phyloP scores from a whole-genome alignment of 2,797 vertebrate species.

The Gastrophryne carolinensis region DNA sequence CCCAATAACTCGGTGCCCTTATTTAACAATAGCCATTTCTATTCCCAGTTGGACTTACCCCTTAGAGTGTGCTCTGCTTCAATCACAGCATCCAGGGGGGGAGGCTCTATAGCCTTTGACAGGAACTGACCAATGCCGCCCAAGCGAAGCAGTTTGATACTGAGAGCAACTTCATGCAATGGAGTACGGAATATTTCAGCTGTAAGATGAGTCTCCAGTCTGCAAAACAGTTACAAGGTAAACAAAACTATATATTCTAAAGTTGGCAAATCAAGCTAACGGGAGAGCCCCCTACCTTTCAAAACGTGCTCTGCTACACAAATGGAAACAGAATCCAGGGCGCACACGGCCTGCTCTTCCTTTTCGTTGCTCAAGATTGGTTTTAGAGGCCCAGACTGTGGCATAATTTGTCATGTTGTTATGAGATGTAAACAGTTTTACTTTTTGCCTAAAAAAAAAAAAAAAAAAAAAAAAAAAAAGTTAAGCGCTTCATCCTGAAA shows the following conservation, averaged over 20 bases:
- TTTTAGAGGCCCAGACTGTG: slow-evolving; percentile 95
- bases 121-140: slow-evolving; percentile 90
- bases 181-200: slow-evolving; percentile 94
- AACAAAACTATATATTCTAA: slow-evolving; percentile 25
- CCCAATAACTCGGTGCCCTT: no score
- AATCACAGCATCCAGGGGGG: slow-evolving; percentile 91
- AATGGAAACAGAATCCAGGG: slow-evolving; percentile 89
- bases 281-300: slow-evolving; percentile 63
- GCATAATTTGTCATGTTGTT: slow-evolving; percentile 99
- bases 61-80: slow-evolving; percentile 89
- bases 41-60: slow-evolving; percentile 69
- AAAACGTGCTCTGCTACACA: slow-evolving; percentile 89
- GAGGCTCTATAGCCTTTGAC: slow-evolving; percentile 93
- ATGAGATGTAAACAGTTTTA: slow-evolving; percentile 95
- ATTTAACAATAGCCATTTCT: no score
- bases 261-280: no score
- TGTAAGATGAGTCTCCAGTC: slow-evolving; percentile 91
- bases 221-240: slow-evolving; percentile 53
- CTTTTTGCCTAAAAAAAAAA: slow-evolving; percentile 80
- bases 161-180: slow-evolving; percentile 88
- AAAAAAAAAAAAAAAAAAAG: no score
- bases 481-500: no score
- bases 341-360: slow-evolving; percentile 86
- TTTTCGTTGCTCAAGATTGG: slow-evolving; percentile 93
- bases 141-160: slow-evolving; percentile 89